phyloP scores from a whole-genome alignment of 2,113 vertebrate genomes.

The Siniperca knerii region DNA sequence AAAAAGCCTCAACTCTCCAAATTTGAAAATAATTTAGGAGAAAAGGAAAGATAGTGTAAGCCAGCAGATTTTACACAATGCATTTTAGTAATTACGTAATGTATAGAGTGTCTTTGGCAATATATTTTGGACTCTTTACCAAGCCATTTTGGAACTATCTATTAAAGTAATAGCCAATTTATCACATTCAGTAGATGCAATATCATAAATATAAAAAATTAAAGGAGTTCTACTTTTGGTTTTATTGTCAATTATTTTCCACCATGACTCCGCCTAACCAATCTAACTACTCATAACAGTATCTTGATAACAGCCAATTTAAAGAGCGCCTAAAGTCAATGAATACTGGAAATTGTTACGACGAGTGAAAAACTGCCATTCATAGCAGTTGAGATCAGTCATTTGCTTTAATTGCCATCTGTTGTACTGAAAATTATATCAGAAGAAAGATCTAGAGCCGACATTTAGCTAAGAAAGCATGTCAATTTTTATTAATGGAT shows the following conservation, averaged over 20 bases:
- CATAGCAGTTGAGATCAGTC: constrained; percentile 2
- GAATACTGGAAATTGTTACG: constrained; percentile 1
- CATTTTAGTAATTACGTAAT: constrained; percentile 13
- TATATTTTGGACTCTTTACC: neutral
- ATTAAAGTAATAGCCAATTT: neutral
- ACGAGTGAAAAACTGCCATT: neutral
- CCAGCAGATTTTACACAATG: constrained; percentile 20
- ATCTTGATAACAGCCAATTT: constrained; percentile 21
- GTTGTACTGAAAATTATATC: constrained; percentile 11
- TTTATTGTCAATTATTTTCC: neutral
- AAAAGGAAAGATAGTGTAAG: neutral
- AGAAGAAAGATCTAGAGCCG: neutral
- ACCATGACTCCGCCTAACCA: neutral
- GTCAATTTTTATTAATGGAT: constrained; percentile 24
- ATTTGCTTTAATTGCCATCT: constrained; percentile 43
- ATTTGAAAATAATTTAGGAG: neutral
- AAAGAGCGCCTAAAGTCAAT: constrained; percentile 39
- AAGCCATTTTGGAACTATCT: neutral
- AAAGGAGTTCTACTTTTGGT: neutral
- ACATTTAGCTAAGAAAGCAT: neutral
- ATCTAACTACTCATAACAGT: neutral
- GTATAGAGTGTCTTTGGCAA: constrained; percentile 9
- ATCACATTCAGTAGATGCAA: constrained; percentile 1
- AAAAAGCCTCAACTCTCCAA: neutral
- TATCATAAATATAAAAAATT: neutral